Evolutionary conservation across 2,113 vertebrate genomes (phyloP), one percentile per base, ranked within the genome.

Genomic region (Elaphurus davidianus): DNA sequence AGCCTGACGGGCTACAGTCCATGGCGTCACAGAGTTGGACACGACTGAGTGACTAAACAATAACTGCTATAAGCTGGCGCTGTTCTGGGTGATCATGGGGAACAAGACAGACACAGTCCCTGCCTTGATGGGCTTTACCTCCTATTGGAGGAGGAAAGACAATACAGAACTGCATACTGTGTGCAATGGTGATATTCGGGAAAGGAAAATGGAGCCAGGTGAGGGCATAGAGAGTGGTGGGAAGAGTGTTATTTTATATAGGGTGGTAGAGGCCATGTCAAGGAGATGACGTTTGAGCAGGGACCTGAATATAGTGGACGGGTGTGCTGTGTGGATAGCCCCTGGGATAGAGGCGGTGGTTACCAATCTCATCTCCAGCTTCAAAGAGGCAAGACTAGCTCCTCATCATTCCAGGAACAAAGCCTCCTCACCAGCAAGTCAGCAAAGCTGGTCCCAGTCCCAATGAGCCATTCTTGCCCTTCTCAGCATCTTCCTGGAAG

Each of bases 401-500:
- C 81, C 57, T 94, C 92, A 45, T 50, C 45, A 40, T 84, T 50
- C 45, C 7, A 21, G 95, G 33, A 97, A 81, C 76, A 82, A 36
- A 96, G 82, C 90, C 30, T 93, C 55, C 87, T 81, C 47, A 10
- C 88, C 43, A 82, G 93, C 91, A 97, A 95, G 50, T 87, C 79
- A 60, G 92, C 92, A 97, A 94, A 92, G 88, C 28, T 6, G 13
- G 8, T 57, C 93, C 81, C 54, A 1, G 67, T 45, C 90, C 86
- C 6, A 5, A 13, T 0, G 43, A 96, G 47, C 85, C 86, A 9
- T 76, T 93, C 89, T 76, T 5, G 30, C 55, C 86, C 54, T 86
- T 96, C 83, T 94, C 87, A 79, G 83, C 91, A 91, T 93, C 96
- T 97, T 98, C 95, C 92, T 30, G 43, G 91, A 96, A 96, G 94